phyloP scores from a whole-genome alignment of 2,113 vertebrate genomes.

The Dinomys branickii region DNA sequence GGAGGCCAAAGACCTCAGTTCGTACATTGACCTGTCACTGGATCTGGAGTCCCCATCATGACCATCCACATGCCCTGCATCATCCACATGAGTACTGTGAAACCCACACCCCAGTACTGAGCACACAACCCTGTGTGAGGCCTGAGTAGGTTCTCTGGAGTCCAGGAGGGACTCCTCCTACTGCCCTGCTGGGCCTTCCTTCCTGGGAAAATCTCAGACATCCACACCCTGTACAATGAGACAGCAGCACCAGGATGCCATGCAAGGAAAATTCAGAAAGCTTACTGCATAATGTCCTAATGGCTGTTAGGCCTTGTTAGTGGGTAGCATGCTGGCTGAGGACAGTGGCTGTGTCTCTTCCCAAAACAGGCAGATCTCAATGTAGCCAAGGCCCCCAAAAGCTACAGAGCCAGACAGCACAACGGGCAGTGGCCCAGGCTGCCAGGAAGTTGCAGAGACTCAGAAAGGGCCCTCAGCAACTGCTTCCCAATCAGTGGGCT shows the following conservation, averaged over 20 bases:
- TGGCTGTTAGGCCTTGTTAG: conserved; percentile 78
- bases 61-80: accelerated
- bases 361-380: conserved; percentile 65
- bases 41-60: too few species aligned
- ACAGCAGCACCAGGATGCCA: conserved; percentile 71
- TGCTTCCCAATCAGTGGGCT: background rate
- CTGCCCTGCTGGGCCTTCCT: background rate
- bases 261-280: conserved; percentile 77
- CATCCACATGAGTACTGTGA: background rate
- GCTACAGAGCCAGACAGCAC: background rate
- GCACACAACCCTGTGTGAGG: background rate
- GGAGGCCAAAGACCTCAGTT: background rate
- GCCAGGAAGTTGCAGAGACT: background rate
- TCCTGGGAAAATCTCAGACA: background rate
- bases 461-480: background rate
- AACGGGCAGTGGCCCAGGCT: background rate
- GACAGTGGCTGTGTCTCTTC: conserved; percentile 65
- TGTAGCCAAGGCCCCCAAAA: background rate
- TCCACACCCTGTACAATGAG: background rate
- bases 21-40: background rate
- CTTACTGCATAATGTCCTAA: conserved; percentile 63
- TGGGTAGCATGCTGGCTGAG: conserved; percentile 59
- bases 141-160: background rate
- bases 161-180: background rate
- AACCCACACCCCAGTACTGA: background rate